phyloP scores from a whole-genome alignment of 37 sponge, comb jelly and placozoan genomes.

The Diacarnus erythraeanus region DNA sequence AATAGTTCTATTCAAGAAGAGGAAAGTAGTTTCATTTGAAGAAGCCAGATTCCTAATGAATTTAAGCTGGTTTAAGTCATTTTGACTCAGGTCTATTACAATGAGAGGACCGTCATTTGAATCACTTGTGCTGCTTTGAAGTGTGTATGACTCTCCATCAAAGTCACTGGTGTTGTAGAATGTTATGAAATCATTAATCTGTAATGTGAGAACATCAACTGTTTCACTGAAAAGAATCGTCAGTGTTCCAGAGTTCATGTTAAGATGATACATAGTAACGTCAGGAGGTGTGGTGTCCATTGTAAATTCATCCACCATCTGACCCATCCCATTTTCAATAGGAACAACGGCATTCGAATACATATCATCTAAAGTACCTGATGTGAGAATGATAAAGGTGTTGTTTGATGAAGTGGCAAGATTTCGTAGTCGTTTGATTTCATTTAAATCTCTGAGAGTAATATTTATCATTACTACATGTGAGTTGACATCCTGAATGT shows the following conservation, averaged over 20 bases:
- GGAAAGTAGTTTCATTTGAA: slow-evolving; percentile 46
- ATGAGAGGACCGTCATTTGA: slow-evolving; percentile 68
- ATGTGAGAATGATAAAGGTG: slow-evolving; percentile 56
- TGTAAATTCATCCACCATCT: slow-evolving; percentile 40
- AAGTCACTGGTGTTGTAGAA: slow-evolving; percentile 75
- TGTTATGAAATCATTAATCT: slow-evolving; percentile 32
- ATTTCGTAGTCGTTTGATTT: slow-evolving; percentile 73
- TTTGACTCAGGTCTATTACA: slow-evolving; percentile 40
- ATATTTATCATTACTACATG: slow-evolving; percentile 63
- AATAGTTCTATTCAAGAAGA: slow-evolving; percentile 61
- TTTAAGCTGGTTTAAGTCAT: slow-evolving; percentile 82
- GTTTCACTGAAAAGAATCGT: slow-evolving; percentile 75
- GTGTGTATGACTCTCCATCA: slow-evolving; percentile 43
- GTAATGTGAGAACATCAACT: slow-evolving; percentile 68
- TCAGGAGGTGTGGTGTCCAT: slow-evolving; percentile 82
- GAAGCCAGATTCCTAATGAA: slow-evolving; percentile 70
- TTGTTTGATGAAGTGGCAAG: slow-evolving; percentile 65
- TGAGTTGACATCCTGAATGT: slow-evolving; percentile 56
- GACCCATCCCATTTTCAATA: slow-evolving; percentile 43
- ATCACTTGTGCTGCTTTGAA: slow-evolving; percentile 52
- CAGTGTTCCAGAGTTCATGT: slow-evolving; percentile 63
- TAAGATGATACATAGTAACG: slow-evolving; percentile 50
- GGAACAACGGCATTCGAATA: slow-evolving; percentile 60
- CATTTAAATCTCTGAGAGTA: slow-evolving; percentile 78
- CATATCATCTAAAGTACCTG: slow-evolving; percentile 69